Base-by-base conservation (phyloP, 2,888 invertebrate genomes). In the Caenorhabditis sp. region DNA sequence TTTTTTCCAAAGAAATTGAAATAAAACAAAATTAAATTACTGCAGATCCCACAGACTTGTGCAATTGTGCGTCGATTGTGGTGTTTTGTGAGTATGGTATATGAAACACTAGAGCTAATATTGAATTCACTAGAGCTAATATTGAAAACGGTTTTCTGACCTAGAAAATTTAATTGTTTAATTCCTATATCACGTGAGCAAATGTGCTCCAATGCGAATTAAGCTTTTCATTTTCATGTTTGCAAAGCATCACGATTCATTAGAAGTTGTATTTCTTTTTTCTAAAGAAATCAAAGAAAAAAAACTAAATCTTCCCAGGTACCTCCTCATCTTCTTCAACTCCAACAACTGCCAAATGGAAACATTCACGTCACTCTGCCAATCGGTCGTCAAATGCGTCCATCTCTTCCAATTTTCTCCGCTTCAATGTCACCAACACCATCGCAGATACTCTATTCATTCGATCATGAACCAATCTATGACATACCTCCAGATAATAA, bases 381-480 rank as follows among this genome's bases (percentile, higher is more conserved):
- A 27, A 71, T 80, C 20, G 81, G 77, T 1, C 77, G 82, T 49
- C 82, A 78, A 38, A 60, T 78, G 50, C 63, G 82, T 20, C 78
- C 82, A 5, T 66, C 77, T 0, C 62, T 82, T 10, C 82, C 82
- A 21, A 43, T 65, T 10, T 82, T 82, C 73, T 67, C 65, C 20
- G 50, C 75, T 36, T 69, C 68, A 5, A 67, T 72, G 20, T 64
- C 72, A 17, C 84, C 84, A 4, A 84, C 84, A 10, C 81, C 80
- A 36, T 81, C 79, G 17, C 82, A 84, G 64, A 65, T 84, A 21
- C 67, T 84, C 38, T 84, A 83, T 57, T 83, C 84, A 10, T 84
- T 84, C 71, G 84, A 84, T 68, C 80, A 84, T 67, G 84, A 84
- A 66, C 84, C 84, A n/a, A 77, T 83, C 59, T 84, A 84, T 65